These are phyloP conservation scores for Chrysolina haemoptera DNA, from an alignment of 2,888 invertebrate species.

Conservation along the genomic window DNA sequence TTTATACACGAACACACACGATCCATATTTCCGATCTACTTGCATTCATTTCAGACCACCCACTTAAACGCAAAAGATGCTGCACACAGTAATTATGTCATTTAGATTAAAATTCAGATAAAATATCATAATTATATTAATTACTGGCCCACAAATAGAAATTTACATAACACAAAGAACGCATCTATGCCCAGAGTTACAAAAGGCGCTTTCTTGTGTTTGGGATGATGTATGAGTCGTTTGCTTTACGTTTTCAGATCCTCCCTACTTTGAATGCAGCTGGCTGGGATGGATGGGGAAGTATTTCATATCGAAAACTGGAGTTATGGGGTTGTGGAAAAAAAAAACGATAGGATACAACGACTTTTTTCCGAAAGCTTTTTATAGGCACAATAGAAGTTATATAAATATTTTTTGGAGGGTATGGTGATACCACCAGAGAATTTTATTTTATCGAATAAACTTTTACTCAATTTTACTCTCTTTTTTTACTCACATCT, in stretches of 20 bases:
- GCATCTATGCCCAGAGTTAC: slow-evolving; percentile 39
- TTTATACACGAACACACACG: slow-evolving; percentile 8
- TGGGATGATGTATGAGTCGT: slow-evolving; percentile 8
- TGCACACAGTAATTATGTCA: slow-evolving; percentile 58
- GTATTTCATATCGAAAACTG: too few species aligned
- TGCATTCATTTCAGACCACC: slow-evolving; percentile 49
- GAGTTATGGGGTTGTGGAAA: too few species aligned
- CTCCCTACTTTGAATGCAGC: not conserved
- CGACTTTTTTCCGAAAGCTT: not conserved
- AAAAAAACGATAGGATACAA: not conserved
- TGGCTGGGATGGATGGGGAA: not conserved
- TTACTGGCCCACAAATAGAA: slow-evolving; percentile 48
- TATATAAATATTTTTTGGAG: too few species aligned
- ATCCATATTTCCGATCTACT: not conserved
- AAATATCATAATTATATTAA: slow-evolving; percentile 57
- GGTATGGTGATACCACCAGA: too few species aligned
- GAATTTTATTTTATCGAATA: too few species aligned
- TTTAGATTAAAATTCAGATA: slow-evolving; percentile 61
- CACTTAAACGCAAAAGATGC: slow-evolving; percentile 48
- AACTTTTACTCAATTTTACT: too few species aligned
- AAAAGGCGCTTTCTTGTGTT: slow-evolving; percentile 36
- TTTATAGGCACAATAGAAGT: too few species aligned
- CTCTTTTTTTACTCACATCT: too few species aligned
- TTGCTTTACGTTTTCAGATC: not conserved
- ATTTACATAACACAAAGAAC: slow-evolving; percentile 53